These are phyloP conservation scores for Plestiodon gilberti DNA, from an alignment of 2,113 vertebrate species.

Conservation along the genomic window DNA sequence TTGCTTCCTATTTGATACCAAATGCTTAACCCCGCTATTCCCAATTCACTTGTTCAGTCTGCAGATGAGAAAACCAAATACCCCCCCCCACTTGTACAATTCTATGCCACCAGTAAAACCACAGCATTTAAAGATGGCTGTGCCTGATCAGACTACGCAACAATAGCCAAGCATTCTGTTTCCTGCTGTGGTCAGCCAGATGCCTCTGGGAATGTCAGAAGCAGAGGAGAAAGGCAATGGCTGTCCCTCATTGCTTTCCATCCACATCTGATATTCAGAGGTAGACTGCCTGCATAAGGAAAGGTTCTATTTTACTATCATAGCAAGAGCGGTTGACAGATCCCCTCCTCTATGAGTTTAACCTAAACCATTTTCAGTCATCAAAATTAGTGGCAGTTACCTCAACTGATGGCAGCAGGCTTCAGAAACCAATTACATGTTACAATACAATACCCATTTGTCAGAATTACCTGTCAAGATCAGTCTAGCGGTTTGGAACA, in stretches of 20 bases:
- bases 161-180: neutral
- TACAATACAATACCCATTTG: neutral
- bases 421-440: neutral
- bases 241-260: neutral
- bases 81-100: too few species aligned
- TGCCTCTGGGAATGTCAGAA: too few species aligned
- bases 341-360: neutral
- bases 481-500: slow-evolving; percentile 93
- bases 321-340: neutral
- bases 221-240: too few species aligned
- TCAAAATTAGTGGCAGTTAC: neutral
- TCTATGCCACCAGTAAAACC: neutral
- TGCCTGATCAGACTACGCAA: neutral
- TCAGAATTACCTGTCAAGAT: slow-evolving; percentile 87
- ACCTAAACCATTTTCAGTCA: neutral
- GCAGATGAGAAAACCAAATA: neutral
- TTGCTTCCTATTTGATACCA: neutral
- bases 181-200: neutral
- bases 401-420: neutral
- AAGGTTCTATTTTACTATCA: neutral
- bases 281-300: neutral
- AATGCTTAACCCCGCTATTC: neutral
- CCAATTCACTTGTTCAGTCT: neutral
- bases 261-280: neutral
- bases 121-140: neutral